These are phyloP conservation scores for Sphaerophoria rueppellii DNA, from an alignment of 2,888 invertebrate species.

Conservation along the genomic window DNA sequence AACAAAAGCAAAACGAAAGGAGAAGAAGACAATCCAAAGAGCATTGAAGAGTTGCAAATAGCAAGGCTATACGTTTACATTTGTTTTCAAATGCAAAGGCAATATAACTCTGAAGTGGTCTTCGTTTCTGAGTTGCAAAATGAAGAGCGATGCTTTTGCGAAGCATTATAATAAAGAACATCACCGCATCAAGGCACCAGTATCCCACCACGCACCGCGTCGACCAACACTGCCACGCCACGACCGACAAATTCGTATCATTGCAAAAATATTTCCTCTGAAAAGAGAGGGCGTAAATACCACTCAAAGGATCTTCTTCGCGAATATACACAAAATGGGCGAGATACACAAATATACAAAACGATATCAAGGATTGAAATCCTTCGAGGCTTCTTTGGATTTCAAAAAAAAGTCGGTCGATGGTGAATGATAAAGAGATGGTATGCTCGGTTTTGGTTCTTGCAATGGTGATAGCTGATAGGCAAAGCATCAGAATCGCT, in stretches of 20 bases:
- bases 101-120: conserved; percentile 58
- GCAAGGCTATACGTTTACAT: not conserved
- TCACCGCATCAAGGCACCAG: not conserved
- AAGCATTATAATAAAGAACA: not conserved
- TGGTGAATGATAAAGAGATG: not conserved
- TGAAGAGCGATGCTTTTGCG: conserved; percentile 36
- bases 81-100: conserved; percentile 30
- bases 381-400: not conserved
- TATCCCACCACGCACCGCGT: too few relatives aligned
- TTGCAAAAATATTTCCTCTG: conserved; percentile 15
- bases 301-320: conserved; percentile 28
- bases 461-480: not conserved
- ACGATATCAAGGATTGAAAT: conserved; percentile 29
- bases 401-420: not conserved
- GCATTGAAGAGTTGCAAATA: not conserved
- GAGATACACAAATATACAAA: conserved; percentile 25
- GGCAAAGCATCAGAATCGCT: not conserved
- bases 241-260: conserved; percentile 9
- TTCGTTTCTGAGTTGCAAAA: conserved; percentile 41
- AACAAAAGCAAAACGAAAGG: too few relatives aligned
- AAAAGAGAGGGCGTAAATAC: conserved; percentile 31
- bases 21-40: not conserved
- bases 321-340: not conserved
- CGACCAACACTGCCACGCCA: not conserved
- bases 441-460: not conserved